Conservation (phyloP, 2,888 invertebrate species). For the Melipona beecheii region DNA sequence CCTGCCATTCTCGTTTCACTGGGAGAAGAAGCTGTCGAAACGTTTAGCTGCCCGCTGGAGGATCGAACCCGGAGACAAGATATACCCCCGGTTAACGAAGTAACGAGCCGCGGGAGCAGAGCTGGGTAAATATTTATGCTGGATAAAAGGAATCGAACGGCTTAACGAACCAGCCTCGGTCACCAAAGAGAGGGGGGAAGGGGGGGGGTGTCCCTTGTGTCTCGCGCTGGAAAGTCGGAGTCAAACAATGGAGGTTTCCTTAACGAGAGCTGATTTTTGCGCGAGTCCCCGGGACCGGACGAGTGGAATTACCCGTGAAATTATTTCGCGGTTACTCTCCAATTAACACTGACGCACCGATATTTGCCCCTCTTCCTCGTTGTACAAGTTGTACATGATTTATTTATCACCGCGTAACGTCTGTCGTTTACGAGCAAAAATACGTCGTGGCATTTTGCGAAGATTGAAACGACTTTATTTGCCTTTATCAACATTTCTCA, state of each 20-base stretch:
- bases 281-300: neutral
- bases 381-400: no score
- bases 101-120: slow-evolving; percentile 27
- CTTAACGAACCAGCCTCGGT: slow-evolving; percentile 27
- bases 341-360: neutral
- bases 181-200: no score
- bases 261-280: slow-evolving; percentile 14
- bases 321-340: neutral
- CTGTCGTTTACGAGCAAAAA: neutral
- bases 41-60: neutral
- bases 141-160: slow-evolving; percentile 25
- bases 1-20: slow-evolving; percentile 16
- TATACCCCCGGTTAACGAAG: slow-evolving; percentile 37
- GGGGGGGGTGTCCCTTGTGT: slow-evolving; percentile 13
- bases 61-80: slow-evolving; percentile 19
- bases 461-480: neutral
- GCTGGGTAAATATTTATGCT: slow-evolving; percentile 45
- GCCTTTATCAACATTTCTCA: neutral
- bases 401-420: no score
- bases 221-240: neutral
- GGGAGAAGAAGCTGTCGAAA: slow-evolving; percentile 7
- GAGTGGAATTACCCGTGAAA: neutral
- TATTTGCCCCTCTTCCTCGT: neutral
- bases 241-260: neutral
- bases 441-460: neutral